Conservation (phyloP, 1,140 invertebrate species). For the Leptonema lineaticorne region DNA sequence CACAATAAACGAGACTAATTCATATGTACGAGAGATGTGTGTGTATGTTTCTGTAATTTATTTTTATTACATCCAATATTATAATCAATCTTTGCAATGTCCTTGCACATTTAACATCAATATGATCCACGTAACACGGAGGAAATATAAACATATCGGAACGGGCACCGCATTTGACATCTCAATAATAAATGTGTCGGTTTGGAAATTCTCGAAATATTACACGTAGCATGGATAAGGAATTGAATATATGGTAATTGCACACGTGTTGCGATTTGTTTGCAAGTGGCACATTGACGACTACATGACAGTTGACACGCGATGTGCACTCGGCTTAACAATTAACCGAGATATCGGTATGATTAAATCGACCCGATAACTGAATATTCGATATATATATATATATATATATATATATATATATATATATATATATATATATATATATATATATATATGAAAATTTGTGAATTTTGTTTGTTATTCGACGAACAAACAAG, state of each 20-base stretch:
- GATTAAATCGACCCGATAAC: background rate
- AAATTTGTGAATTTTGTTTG: background rate
- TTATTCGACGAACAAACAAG: background rate
- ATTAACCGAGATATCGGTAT: background rate
- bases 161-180: no score
- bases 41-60: no score
- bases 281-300: conserved; percentile 22
- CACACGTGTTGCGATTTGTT: conserved; percentile 7
- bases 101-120: no score
- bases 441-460: background rate
- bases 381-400: no score
- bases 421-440: background rate
- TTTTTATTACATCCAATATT: no score
- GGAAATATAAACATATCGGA: no score
- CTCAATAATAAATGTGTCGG: conserved; percentile 2
- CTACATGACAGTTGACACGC: conserved; percentile 37
- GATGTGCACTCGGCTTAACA: conserved; percentile 18
- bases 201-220: background rate
- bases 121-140: no score
- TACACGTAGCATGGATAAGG: background rate
- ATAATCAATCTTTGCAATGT: no score
- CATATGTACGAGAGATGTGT: no score
- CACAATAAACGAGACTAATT: no score
- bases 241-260: conserved; percentile 8
- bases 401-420: no score